Evolutionary conservation across 1,140 invertebrate species (phyloP).

Genomic region (Micrasema longulum): DNA sequence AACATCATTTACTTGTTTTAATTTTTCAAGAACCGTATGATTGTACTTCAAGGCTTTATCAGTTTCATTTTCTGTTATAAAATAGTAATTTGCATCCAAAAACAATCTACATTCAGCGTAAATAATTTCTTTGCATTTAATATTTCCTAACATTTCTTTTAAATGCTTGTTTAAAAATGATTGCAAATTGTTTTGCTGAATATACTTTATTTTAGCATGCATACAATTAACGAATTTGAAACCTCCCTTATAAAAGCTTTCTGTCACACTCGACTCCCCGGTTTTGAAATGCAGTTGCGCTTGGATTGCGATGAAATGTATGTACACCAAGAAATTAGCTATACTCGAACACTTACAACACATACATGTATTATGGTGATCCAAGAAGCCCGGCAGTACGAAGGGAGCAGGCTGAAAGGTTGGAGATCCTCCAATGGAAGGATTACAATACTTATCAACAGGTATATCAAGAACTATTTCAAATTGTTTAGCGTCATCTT

Average conservation of each 20-base stretch:
- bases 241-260: slow-evolving; percentile 45
- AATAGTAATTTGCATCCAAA: slow-evolving; percentile 38
- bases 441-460: slow-evolving; percentile 27
- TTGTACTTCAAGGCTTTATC: slow-evolving; percentile 42
- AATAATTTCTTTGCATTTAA: slow-evolving; percentile 25
- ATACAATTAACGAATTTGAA: slow-evolving; percentile 41
- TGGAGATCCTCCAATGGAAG: slow-evolving; percentile 44
- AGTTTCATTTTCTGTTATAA: slow-evolving; percentile 44
- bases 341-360: slow-evolving; percentile 46
- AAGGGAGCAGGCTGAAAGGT: slow-evolving; percentile 45
- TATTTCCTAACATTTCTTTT: slow-evolving; percentile 11
- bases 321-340: slow-evolving; percentile 27
- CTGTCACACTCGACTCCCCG: slow-evolving; percentile 30
- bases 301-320: slow-evolving; percentile 37
- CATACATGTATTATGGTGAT: slow-evolving; percentile 36
- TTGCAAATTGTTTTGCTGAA: slow-evolving; percentile 20
- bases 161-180: slow-evolving; percentile 25
- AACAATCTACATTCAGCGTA: slow-evolving; percentile 41
- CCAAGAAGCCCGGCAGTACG: slow-evolving; percentile 39
- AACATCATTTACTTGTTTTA: not conserved
- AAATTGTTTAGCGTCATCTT: slow-evolving; percentile 35
- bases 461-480: slow-evolving; percentile 48
- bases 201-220: slow-evolving; percentile 29
- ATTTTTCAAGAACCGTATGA: slow-evolving; percentile 19
- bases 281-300: slow-evolving; percentile 44